phyloP scores from a whole-genome alignment of 2,797 vertebrate genomes.

The Neostethus bicornis region DNA sequence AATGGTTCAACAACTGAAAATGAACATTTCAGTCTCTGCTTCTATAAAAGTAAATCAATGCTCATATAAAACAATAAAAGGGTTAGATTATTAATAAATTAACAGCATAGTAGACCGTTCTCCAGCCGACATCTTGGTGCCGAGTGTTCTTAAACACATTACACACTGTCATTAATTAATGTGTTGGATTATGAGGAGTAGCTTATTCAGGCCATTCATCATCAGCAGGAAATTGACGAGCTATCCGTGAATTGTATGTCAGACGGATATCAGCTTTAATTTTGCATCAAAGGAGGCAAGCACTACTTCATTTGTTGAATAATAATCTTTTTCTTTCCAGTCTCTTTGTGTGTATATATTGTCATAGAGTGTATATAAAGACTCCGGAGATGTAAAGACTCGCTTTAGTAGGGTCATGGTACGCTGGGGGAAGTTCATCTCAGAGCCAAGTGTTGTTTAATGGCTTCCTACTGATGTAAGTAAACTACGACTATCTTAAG shows the following conservation, averaged over 20 bases:
- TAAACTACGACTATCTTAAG: slow-evolving; percentile 33
- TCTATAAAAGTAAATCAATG: slow-evolving; percentile 27
- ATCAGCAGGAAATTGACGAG: slow-evolving; percentile 68
- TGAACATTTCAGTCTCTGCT: slow-evolving; percentile 15
- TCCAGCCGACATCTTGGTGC: slow-evolving; percentile 55
- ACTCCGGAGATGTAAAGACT: slow-evolving; percentile 34
- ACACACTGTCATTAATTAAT: slow-evolving; percentile 68
- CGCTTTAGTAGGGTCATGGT: slow-evolving; percentile 32
- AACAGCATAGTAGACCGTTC: slow-evolving; percentile 50
- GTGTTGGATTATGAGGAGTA: slow-evolving; percentile 63
- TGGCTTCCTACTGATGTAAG: slow-evolving; percentile 46
- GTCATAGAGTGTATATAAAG: slow-evolving; percentile 24
- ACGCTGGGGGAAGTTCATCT: slow-evolving; percentile 39
- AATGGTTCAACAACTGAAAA: slow-evolving; percentile 23
- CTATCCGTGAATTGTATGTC: slow-evolving; percentile 51
- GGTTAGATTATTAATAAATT: slow-evolving; percentile 50
- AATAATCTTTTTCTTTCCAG: slow-evolving; percentile 22
- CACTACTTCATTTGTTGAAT: slow-evolving; percentile 38
- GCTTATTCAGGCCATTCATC: slow-evolving; percentile 70
- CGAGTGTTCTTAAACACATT: slow-evolving; percentile 71
- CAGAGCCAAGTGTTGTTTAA: slow-evolving; percentile 46
- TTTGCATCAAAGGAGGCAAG: slow-evolving; percentile 48
- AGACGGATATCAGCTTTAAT: slow-evolving; percentile 60
- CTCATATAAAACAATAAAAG: slow-evolving; percentile 32
- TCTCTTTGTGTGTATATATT: slow-evolving; percentile 26